Conservation (phyloP, 1,140 invertebrate species). For the Drosophila pallidifrons region DNA sequence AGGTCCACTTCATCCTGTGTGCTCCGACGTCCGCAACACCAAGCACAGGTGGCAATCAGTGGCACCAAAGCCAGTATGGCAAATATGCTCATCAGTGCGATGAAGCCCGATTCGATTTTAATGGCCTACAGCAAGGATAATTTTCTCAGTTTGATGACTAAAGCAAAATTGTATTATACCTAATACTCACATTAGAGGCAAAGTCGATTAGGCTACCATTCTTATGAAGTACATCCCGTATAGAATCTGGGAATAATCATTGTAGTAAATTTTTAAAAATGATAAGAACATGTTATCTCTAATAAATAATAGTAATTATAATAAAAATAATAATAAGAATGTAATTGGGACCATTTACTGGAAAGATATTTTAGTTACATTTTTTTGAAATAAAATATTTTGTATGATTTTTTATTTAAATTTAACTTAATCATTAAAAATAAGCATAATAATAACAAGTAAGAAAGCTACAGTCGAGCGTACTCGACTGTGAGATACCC, state of each 20-base stretch:
- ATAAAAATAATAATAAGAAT: no score
- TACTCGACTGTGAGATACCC: no score
- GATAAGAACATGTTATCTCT: no score
- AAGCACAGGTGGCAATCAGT: conserved; percentile 77
- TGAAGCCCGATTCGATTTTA: conserved; percentile 85
- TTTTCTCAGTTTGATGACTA: neutral
- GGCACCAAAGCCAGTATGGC: conserved; percentile 81
- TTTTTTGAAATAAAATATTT: no score
- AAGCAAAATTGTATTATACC: neutral
- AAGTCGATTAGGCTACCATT: conserved; percentile 80
- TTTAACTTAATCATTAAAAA: no score
- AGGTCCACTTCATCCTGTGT: conserved; percentile 65
- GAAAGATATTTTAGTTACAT: no score
- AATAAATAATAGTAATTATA: neutral
- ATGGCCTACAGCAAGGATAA: conserved; percentile 74
- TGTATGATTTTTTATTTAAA: no score
- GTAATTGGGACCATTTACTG: no score
- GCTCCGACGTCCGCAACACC: conserved; percentile 73
- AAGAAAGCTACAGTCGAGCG: no score
- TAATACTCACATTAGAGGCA: conserved; percentile 73
- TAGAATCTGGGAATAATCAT: conserved; percentile 52
- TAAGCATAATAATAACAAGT: no score
- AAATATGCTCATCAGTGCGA: conserved; percentile 83
- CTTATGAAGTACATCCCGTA: conserved; percentile 79
- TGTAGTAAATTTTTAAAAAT: neutral